phyloP scores from a whole-genome alignment of 2,888 invertebrate species.

The Drosophila niveifrons region DNA sequence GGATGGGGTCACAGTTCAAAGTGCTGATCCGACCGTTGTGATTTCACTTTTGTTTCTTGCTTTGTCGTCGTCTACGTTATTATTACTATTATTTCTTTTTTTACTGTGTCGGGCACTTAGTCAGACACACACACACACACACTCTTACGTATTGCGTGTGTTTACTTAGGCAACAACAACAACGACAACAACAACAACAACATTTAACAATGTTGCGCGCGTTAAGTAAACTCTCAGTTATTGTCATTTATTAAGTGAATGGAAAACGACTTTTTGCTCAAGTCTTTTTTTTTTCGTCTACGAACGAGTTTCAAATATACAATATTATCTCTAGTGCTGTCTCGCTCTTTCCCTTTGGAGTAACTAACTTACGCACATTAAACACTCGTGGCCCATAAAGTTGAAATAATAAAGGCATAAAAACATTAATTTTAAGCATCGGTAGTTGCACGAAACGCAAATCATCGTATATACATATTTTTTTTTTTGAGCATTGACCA shows the following conservation, averaged over 20 bases:
- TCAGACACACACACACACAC: slow-evolving; percentile 13
- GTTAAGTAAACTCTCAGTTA: slow-evolving; percentile 66
- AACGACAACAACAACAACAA: slow-evolving; percentile 30
- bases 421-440: slow-evolving; percentile 34
- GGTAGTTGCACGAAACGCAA: slow-evolving; percentile 38
- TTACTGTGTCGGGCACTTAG: slow-evolving; percentile 45
- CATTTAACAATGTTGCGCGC: slow-evolving; percentile 27
- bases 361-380: slow-evolving; percentile 57
- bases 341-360: slow-evolving; percentile 11
- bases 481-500: slow-evolving; percentile 6
- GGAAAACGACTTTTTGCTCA: slow-evolving; percentile 61
- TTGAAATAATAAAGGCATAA: slow-evolving; percentile 30
- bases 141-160: slow-evolving; percentile 29
- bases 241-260: slow-evolving; percentile 74
- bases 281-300: slow-evolving; percentile 25
- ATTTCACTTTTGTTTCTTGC: slow-evolving; percentile 53
- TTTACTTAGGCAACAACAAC: slow-evolving; percentile 47
- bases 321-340: slow-evolving; percentile 34
- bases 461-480: slow-evolving; percentile 30
- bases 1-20: slow-evolving; percentile 56
- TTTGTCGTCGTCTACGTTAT: slow-evolving; percentile 11
- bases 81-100: slow-evolving; percentile 13
- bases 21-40: slow-evolving; percentile 31
- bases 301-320: slow-evolving; percentile 53
- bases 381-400: slow-evolving; percentile 35